phyloP scores from a whole-genome alignment of 64 coral and sea anemone genomes.

The Stylophora pistillata region DNA sequence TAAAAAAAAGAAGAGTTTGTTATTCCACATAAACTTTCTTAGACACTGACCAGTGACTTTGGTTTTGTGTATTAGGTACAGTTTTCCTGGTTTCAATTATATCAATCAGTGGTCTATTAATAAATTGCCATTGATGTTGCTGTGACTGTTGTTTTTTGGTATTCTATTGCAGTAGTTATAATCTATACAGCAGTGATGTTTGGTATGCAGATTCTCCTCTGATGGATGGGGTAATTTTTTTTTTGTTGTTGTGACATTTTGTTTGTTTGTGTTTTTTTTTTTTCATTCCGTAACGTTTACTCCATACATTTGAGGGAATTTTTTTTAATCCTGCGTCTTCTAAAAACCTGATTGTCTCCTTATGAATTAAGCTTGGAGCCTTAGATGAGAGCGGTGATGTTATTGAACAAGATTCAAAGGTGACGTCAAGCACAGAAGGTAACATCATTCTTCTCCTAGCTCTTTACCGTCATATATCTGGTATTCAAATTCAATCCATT shows the following conservation, averaged over 20 bases:
- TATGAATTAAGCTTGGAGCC: background rate
- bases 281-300: too few relatives aligned
- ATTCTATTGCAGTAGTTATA: background rate
- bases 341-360: background rate
- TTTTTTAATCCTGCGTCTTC: too few relatives aligned
- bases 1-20: too few relatives aligned
- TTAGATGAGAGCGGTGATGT: background rate
- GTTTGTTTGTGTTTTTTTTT: too few relatives aligned
- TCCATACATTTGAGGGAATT: too few relatives aligned
- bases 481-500: background rate
- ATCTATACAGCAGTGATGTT: background rate
- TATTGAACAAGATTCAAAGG: constrained; percentile 39
- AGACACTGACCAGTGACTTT: too few relatives aligned
- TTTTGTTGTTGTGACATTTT: background rate
- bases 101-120: background rate
- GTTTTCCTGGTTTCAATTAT: too few relatives aligned
- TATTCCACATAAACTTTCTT: too few relatives aligned
- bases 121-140: background rate
- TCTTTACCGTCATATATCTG: background rate
- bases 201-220: constrained; percentile 28
- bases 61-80: too few relatives aligned
- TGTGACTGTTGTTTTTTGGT: background rate
- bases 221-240: constrained; percentile 8
- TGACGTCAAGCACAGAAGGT: constrained; percentile 46
- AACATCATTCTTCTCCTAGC: background rate